phyloP scores from a whole-genome alignment of 2,888 invertebrate species.

The Hirtodrosophila cameraria region DNA sequence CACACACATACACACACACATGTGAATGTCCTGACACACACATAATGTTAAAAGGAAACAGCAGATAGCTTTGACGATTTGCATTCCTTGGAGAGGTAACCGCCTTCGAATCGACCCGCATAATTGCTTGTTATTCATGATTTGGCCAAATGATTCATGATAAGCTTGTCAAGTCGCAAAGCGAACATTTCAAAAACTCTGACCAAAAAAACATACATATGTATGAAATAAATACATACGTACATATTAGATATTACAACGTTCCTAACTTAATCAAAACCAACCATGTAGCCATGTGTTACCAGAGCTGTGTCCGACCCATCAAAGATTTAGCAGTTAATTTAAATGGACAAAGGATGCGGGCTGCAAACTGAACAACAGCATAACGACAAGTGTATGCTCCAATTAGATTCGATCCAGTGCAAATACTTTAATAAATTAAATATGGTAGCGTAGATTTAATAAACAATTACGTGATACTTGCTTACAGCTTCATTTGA shows the following conservation, averaged over 20 bases:
- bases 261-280: slow-evolving; percentile 26
- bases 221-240: not conserved
- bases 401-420: not conserved
- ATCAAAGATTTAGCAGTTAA: slow-evolving; percentile 44
- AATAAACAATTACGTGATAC: too few relatives aligned
- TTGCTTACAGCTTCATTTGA: too few relatives aligned
- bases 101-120: slow-evolving; percentile 53
- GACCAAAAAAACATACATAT: not conserved
- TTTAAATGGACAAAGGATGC: slow-evolving; percentile 46
- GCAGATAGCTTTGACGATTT: slow-evolving; percentile 31
- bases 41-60: slow-evolving; percentile 1
- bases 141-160: slow-evolving; percentile 61
- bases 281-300: slow-evolving; percentile 1
- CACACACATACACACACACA: slow-evolving; percentile 6
- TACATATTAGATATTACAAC: slow-evolving; percentile 11
- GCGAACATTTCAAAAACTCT: slow-evolving; percentile 29
- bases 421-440: too few relatives aligned
- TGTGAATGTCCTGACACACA: too few relatives aligned
- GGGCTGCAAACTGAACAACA: too few relatives aligned
- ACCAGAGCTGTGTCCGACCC: slow-evolving; percentile 13
- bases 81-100: slow-evolving; percentile 34
- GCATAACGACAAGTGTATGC: not conserved
- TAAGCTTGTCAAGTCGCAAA: slow-evolving; percentile 45
- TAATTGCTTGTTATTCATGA: slow-evolving; percentile 75
- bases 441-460: too few relatives aligned